Conservation (phyloP, 2,113 vertebrate species). For the Paralichthys olivaceus region DNA sequence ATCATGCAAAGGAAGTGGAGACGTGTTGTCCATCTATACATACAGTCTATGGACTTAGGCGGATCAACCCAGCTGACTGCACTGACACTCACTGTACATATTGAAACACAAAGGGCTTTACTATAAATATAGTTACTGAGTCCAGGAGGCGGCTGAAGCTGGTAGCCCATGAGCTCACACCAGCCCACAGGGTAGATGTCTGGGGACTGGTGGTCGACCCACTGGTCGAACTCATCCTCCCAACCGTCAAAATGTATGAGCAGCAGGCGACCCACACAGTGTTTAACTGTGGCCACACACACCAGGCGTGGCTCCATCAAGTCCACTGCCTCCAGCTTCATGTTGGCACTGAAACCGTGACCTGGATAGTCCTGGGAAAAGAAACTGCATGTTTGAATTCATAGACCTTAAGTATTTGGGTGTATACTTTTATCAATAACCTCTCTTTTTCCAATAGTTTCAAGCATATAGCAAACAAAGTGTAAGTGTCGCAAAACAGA, state of each 20-base stretch:
- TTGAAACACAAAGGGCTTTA: not conserved
- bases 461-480: too few relatives aligned
- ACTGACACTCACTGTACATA: not conserved
- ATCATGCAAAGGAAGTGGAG: too few relatives aligned
- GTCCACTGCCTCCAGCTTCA: slow-evolving; percentile 97
- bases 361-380: slow-evolving; percentile 88
- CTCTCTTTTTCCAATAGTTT: too few relatives aligned
- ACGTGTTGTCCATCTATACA: too few relatives aligned
- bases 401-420: too few relatives aligned
- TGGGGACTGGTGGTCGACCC: slow-evolving; percentile 94
- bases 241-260: slow-evolving; percentile 97
- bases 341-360: slow-evolving; percentile 88
- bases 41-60: not conserved
- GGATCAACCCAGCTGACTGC: not conserved
- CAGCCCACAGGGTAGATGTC: slow-evolving; percentile 97
- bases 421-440: too few relatives aligned
- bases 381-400: too few relatives aligned
- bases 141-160: slow-evolving; percentile 91
- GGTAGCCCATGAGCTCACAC: slow-evolving; percentile 94
- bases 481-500: too few relatives aligned
- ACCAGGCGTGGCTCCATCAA: slow-evolving; percentile 96
- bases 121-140: slow-evolving; percentile 77
- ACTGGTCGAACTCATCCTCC: slow-evolving; percentile 97
- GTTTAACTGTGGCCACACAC: slow-evolving; percentile 93
- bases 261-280: slow-evolving; percentile 89